Evolutionary conservation across 2,888 invertebrate genomes (phyloP), one percentile per base, ranked within the genome.

Genomic region (Drosophila hamatofila): DNA sequence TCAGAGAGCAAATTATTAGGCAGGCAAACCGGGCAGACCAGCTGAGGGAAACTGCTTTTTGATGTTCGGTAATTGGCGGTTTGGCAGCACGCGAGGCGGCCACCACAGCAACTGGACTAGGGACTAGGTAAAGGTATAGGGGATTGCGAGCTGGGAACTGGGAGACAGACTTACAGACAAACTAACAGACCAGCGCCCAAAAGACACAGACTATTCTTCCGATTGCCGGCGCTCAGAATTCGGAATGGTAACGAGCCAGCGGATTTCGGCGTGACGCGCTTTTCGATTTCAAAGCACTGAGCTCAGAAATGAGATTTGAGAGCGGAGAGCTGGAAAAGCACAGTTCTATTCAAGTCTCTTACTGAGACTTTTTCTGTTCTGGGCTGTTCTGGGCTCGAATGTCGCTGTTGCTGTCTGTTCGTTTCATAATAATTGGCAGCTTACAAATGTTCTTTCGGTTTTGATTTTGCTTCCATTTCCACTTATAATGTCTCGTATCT

Each of bases 31-130:
- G 61, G 52, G 65, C 63, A 69, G 72, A 64, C 41, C 63, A 81
- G 80, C 73, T 76, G 70, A 75, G 77, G 83, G 80, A 83, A 86
- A 88, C 87, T 81, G 86, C 87, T 83, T 86, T 85, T 86, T 86
- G 87, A 86, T 86, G 89, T 86, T 86, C 78, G 81, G 86, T 86
- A 86, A 86, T 86, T 86, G 89, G 86, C 89, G 89, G 86, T 88
- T 86, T 83, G 86, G 89, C 87, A 86, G 84, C 86, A 86, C 86
- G 86, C 86, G 87, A 86, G 81, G 75, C 87, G 79, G 79, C 57
- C 67, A 62, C 54, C 48, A 57, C 49, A 65, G 42, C 42, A 66
- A 68, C 67, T 75, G 78, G 59, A 51, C 49, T 55, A 41, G 65
- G 54, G 46, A 64, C 30, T 35, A 14, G 35, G 14, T 14, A 14